Evolutionary conservation across 2,888 invertebrate genomes (phyloP).

Genomic region (Caenorhabditis panamensis): DNA sequence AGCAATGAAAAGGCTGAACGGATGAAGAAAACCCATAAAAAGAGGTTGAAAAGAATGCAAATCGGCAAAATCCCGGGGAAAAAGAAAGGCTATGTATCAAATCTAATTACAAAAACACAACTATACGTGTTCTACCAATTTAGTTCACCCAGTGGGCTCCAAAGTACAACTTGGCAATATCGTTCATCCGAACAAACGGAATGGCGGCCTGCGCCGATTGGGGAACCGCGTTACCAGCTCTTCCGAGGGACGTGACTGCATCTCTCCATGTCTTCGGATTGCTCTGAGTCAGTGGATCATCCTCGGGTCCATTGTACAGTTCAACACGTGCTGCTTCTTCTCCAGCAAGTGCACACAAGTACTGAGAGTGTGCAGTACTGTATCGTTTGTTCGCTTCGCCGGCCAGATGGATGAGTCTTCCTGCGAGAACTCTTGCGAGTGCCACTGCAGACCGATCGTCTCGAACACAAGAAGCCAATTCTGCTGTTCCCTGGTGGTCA

Average conservation of each 20-base stretch:
- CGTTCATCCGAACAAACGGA: slow-evolving; percentile 57
- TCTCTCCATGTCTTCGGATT: slow-evolving; percentile 62
- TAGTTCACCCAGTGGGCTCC: slow-evolving; percentile 52
- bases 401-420: slow-evolving; percentile 57
- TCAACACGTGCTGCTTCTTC: slow-evolving; percentile 65
- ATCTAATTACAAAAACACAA: background rate
- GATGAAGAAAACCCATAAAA: slow-evolving; percentile 3
- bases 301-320: slow-evolving; percentile 37
- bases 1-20: slow-evolving; percentile 4
- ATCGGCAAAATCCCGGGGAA: background rate
- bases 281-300: background rate
- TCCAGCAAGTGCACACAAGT: slow-evolving; percentile 56
- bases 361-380: slow-evolving; percentile 51
- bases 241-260: slow-evolving; percentile 59
- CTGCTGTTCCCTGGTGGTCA: slow-evolving; percentile 49
- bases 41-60: slow-evolving; percentile 15
- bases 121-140: background rate
- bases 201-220: slow-evolving; percentile 53
- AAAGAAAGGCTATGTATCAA: background rate
- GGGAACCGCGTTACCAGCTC: slow-evolving; percentile 38
- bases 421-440: slow-evolving; percentile 62
- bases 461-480: slow-evolving; percentile 51
- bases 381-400: slow-evolving; percentile 55
- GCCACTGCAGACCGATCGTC: slow-evolving; percentile 50
- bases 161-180: slow-evolving; percentile 66